Base-by-base conservation (phyloP, 1,140 invertebrate species). In the Apocrypta bakeri region DNA sequence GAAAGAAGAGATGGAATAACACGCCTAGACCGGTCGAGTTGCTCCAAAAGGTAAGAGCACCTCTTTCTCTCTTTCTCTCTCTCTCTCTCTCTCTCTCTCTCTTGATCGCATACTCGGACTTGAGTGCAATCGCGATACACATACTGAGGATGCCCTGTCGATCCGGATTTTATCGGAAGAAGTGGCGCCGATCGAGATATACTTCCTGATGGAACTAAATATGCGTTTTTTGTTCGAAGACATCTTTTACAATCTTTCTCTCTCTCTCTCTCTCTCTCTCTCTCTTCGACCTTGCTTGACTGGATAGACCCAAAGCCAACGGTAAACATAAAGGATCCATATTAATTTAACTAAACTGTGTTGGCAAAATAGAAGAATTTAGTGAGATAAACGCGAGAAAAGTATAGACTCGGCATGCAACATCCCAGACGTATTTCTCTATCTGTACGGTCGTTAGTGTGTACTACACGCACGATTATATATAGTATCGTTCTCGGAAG, bases 11-110 rank as follows among this genome's bases (percentile, higher is more conserved):
- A 29, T n/a, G 27, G 1, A 14, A n/a, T 6, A 85, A 85, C 87
- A 90, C 87, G 87, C 88, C 88, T 90, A 90, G 87, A 90, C 88
- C 89, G 88, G 90, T 91, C 87, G 87, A 75, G 31, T 2, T 21
- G 61, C 24, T 4, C 42, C 71, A 84, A 89, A 91, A 88, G 90
- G 89, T 73, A 86, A 75, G 68, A 31, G 81, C 86, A 56, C n/a
- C 48, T 56, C 48, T 56, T 21, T 37, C 48, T 56, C 48, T 37
- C 33, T 37, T 37, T 37, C 33, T 2, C 33, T 37, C 2, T 9
- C 2, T 37, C 33, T 37, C 33, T 2, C 33, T 37, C 33, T 2
- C 33, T 37, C 33, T 37, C 33, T 61, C 56, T 61, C 56, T n/a
- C 33, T 37, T 9, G 2, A 2, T 37, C 9, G 33, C 3, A 37